Evolutionary conservation across 2,113 vertebrate genomes (phyloP).

Genomic region (Stegastes partitus): DNA sequence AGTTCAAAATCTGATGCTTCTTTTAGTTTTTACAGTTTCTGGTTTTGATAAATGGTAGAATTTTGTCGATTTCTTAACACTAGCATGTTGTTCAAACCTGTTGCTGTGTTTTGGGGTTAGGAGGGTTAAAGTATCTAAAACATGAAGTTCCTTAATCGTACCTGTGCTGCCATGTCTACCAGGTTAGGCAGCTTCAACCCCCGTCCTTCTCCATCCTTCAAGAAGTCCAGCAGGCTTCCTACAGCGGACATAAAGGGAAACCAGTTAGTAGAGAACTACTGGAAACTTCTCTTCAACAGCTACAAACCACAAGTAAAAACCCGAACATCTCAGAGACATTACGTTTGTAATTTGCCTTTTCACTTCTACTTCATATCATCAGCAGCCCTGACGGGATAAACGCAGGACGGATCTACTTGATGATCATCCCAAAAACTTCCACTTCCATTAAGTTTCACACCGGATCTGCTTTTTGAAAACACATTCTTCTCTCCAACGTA

Average conservation of each 20-base stretch:
- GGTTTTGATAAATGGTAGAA: no score
- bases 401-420: neutral
- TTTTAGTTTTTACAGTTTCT: no score
- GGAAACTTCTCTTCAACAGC: neutral
- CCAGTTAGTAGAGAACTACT: neutral
- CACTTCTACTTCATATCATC: no score
- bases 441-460: constrained; percentile 9
- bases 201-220: constrained; percentile 93
- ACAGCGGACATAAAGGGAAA: constrained; percentile 42
- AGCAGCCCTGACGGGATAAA: neutral
- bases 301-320: neutral
- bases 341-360: no score
- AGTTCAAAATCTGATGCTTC: no score
- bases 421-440: constrained; percentile 4
- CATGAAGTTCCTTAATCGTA: constrained; percentile 53
- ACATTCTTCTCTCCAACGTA: neutral
- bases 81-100: no score
- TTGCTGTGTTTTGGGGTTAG: no score
- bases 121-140: no score
- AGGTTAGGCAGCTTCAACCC: constrained; percentile 94
- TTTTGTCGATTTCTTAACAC: no score
- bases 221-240: constrained; percentile 97
- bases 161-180: constrained; percentile 98
- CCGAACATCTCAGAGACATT: no score
- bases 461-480: constrained; percentile 6